Evolutionary conservation across 2,888 invertebrate genomes (phyloP).

Genomic region (Epistrophe grossulariae): DNA sequence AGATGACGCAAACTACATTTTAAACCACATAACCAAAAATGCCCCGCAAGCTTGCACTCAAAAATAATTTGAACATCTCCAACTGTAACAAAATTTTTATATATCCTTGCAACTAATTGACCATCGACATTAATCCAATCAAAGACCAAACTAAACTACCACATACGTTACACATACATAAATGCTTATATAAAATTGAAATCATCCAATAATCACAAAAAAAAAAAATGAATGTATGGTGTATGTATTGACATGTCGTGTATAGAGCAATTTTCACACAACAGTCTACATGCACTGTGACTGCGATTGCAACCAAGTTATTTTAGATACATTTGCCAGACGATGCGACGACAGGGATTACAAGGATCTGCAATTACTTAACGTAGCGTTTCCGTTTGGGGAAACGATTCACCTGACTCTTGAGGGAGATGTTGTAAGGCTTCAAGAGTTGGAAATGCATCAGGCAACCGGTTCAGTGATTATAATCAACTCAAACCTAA

Average conservation of each 20-base stretch:
- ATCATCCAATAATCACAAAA: constrained; percentile 3
- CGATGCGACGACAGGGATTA: constrained; percentile 66
- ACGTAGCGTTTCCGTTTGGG: constrained; percentile 10
- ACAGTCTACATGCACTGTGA: background rate
- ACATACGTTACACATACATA: constrained; percentile 17
- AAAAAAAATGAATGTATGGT: background rate
- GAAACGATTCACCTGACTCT: constrained; percentile 1
- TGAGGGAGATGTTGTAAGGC: constrained; percentile 29
- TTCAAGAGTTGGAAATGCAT: constrained; percentile 30
- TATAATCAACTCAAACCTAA: constrained; percentile 66
- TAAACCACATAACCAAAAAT: constrained; percentile 1
- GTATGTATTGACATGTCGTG: background rate
- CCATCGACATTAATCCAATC: constrained; percentile 56
- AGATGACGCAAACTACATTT: constrained; percentile 5
- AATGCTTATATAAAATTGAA: constrained; percentile 52
- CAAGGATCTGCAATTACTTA: constrained; percentile 70
- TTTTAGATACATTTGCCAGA: constrained; percentile 48
- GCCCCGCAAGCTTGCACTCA: constrained; percentile 13
- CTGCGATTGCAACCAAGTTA: background rate
- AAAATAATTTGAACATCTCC: constrained; percentile 9
- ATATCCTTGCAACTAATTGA: constrained; percentile 43
- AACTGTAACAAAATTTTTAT: constrained; percentile 12
- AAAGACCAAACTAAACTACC: constrained; percentile 20
- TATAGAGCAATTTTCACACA: background rate
- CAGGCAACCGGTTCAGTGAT: constrained; percentile 33